phyloP scores from a whole-genome alignment of 2,888 invertebrate genomes.

The Chirona hameri region DNA sequence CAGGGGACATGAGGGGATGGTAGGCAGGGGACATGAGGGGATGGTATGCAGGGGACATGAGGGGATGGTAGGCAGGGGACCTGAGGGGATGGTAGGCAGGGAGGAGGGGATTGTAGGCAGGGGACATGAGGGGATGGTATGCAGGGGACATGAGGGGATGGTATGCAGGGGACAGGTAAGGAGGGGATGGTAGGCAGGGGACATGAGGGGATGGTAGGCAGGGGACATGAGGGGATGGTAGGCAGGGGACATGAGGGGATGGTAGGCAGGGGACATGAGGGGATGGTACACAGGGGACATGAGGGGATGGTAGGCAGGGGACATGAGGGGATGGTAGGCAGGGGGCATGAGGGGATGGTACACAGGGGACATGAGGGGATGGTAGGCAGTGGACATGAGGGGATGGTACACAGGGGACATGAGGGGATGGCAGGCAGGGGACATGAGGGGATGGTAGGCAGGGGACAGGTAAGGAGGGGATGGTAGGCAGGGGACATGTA shows the following conservation, averaged over 20 bases:
- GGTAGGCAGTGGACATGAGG: not conserved
- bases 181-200: not conserved
- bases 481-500: not conserved
- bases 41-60: not conserved
- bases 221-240: not conserved
- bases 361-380: not conserved
- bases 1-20: no score
- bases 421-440: no score
- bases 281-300: no score
- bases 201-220: not conserved
- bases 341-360: not conserved
- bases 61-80: not conserved
- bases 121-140: no score
- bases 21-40: not conserved
- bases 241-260: no score
- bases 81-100: no score
- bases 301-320: not conserved
- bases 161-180: not conserved
- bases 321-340: not conserved
- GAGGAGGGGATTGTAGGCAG: no score
- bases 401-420: no score
- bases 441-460: not conserved
- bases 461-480: not conserved
- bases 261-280: no score
- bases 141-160: not conserved